phyloP scores from a whole-genome alignment of 2,888 invertebrate genomes.

The Harpalus rufipes region DNA sequence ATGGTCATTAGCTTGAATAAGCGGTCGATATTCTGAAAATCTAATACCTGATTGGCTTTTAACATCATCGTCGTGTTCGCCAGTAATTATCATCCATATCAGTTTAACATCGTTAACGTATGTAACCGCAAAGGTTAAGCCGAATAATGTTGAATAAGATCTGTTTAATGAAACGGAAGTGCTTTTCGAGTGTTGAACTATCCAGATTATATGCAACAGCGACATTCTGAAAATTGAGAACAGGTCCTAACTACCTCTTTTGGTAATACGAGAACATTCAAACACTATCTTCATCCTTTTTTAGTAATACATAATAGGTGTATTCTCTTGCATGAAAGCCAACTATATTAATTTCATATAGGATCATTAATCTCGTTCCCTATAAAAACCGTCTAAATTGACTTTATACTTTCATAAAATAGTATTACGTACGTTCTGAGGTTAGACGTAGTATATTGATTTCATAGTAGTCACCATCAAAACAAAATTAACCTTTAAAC shows the following conservation, averaged over 20 bases:
- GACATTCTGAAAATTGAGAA: constrained; percentile 13
- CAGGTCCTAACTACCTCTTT: neutral
- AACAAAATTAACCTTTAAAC: neutral
- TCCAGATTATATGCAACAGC: constrained; percentile 15
- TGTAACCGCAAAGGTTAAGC: constrained; percentile 13
- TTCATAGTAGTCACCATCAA: neutral
- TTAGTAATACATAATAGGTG: neutral
- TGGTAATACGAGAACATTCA: neutral
- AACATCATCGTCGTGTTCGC: constrained; percentile 16
- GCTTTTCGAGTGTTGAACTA: constrained; percentile 29
- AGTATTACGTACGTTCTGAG: neutral
- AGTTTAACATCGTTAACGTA: constrained; percentile 8
- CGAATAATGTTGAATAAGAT: constrained; percentile 34
- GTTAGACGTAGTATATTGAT: neutral
- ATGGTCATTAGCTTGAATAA: constrained; percentile 31
- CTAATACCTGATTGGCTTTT: constrained; percentile 35
- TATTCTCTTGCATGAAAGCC: neutral
- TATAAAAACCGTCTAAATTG: no score
- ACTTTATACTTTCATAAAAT: neutral
- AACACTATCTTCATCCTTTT: neutral
- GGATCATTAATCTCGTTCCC: neutral
- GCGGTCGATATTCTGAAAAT: constrained; percentile 42
- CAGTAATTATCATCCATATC: constrained; percentile 31
- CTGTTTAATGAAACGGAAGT: constrained; percentile 21
- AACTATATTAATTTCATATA: neutral